Percentiles rank a stretch among this genome's conserved stretches.
These are phyloP conservation scores for Leptarthrus brevirostris DNA, from an alignment of 2,888 invertebrate genomes.

Conservation along the genomic window DNA sequence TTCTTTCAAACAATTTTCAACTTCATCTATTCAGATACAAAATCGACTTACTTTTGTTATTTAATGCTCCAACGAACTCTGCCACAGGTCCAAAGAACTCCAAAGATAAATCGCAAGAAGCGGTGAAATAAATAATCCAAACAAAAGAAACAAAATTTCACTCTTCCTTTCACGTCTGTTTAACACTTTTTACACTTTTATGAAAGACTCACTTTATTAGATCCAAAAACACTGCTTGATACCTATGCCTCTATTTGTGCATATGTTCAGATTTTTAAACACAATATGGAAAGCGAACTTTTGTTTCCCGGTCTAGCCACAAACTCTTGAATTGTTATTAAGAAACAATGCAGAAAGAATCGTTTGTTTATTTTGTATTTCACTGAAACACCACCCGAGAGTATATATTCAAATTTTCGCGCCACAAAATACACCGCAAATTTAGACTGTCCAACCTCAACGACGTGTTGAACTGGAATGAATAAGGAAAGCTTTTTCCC, in stretches of 20 bases:
- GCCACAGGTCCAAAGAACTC: neutral
- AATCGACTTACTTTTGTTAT: slow-evolving; percentile 20
- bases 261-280: too few species aligned
- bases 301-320: too few species aligned
- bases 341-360: too few species aligned
- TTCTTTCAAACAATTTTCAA: neutral
- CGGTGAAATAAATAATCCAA: neutral
- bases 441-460: neutral
- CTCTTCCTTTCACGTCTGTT: slow-evolving; percentile 8
- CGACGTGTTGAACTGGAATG: slow-evolving; percentile 13
- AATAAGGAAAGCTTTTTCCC: neutral
- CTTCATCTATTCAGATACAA: neutral
- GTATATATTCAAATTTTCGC: slow-evolving; percentile 17
- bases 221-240: too few species aligned
- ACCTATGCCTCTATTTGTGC: too few species aligned
- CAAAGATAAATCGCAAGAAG: neutral
- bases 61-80: slow-evolving; percentile 26
- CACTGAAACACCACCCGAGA: neutral
- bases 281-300: neutral
- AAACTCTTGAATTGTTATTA: too few species aligned
- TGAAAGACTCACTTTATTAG: slow-evolving; percentile 1
- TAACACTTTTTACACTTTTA: slow-evolving; percentile 17
- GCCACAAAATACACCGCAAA: neutral
- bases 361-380: too few species aligned
- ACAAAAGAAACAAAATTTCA: slow-evolving; percentile 16